phyloP scores from a whole-genome alignment of 2,888 invertebrate species.

The Spodoptera exigua region DNA sequence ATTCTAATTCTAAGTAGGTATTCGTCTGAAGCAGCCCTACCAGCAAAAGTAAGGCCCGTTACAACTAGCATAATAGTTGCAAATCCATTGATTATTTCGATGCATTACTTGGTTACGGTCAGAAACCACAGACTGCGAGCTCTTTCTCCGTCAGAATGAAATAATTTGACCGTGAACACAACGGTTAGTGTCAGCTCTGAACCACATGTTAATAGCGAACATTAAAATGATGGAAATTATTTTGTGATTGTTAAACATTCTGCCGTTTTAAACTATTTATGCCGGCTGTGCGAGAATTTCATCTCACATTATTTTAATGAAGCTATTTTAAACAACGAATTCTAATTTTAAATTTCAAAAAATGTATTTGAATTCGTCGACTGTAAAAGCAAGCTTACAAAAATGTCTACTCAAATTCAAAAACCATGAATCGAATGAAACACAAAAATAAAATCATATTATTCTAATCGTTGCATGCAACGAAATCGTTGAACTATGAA shows the following conservation, averaged over 20 bases:
- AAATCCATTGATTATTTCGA: slow-evolving; percentile 56
- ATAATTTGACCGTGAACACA: slow-evolving; percentile 57
- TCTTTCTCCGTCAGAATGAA: slow-evolving; percentile 50
- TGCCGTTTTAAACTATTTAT: slow-evolving; percentile 9
- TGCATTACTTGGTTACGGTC: slow-evolving; percentile 56
- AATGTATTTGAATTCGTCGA: not conserved
- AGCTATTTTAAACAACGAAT: too few species aligned
- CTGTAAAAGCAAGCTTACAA: not conserved
- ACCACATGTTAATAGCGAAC: slow-evolving; percentile 53
- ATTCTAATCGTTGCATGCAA: slow-evolving; percentile 33
- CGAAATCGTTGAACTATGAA: slow-evolving; percentile 38
- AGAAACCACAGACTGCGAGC: slow-evolving; percentile 56
- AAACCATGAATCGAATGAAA: slow-evolving; percentile 9
- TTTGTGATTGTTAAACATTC: slow-evolving; percentile 32
- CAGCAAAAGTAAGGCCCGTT: slow-evolving; percentile 8
- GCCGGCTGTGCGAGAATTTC: not conserved
- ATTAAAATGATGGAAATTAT: slow-evolving; percentile 53
- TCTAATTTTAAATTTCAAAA: too few species aligned
- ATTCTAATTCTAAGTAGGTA: too few species aligned
- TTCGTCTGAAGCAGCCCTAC: slow-evolving; percentile 27
- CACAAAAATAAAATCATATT: slow-evolving; percentile 16
- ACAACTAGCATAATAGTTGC: slow-evolving; percentile 43
- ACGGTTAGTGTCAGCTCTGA: slow-evolving; percentile 44
- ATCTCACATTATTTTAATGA: not conserved
- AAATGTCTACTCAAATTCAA: not conserved